Conservation (phyloP, 2,888 invertebrate species). For the Lasioglossum zephyrum region DNA sequence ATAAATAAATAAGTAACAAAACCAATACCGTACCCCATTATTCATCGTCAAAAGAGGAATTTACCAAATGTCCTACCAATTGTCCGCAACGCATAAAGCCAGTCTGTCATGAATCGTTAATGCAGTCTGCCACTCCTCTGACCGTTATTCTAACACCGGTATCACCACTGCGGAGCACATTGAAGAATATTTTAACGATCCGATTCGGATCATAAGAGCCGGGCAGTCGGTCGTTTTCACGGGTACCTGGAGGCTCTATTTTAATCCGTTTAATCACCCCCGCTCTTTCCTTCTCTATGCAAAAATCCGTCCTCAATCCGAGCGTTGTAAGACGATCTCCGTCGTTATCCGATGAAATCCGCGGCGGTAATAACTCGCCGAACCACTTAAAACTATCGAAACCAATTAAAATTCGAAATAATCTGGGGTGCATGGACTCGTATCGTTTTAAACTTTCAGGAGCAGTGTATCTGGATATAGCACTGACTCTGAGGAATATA, state of each 20-base stretch:
- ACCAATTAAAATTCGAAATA: background rate
- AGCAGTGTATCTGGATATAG: too few species aligned
- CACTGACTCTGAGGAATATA: too few species aligned
- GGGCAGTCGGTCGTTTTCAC: background rate
- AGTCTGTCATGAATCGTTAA: background rate
- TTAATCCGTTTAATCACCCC: constrained; percentile 3
- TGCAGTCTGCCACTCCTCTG: background rate
- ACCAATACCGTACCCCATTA: background rate
- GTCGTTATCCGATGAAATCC: constrained; percentile 3
- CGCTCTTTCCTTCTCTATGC: background rate
- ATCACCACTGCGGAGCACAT: background rate
- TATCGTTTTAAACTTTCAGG: background rate
- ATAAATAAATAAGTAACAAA: background rate
- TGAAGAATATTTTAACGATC: background rate
- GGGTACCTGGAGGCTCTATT: background rate
- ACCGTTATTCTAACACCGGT: background rate
- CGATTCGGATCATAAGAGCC: background rate
- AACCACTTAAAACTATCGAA: background rate
- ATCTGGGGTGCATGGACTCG: background rate
- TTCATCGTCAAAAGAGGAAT: background rate
- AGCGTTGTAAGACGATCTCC: background rate
- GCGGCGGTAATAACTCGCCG: constrained; percentile 1
- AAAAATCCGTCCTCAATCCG: background rate
- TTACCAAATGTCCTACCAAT: background rate
- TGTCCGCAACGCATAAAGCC: background rate